These are phyloP conservation scores for Tachysurus vachellii DNA, from an alignment of 2,113 vertebrate genomes.

Conservation along the genomic window DNA sequence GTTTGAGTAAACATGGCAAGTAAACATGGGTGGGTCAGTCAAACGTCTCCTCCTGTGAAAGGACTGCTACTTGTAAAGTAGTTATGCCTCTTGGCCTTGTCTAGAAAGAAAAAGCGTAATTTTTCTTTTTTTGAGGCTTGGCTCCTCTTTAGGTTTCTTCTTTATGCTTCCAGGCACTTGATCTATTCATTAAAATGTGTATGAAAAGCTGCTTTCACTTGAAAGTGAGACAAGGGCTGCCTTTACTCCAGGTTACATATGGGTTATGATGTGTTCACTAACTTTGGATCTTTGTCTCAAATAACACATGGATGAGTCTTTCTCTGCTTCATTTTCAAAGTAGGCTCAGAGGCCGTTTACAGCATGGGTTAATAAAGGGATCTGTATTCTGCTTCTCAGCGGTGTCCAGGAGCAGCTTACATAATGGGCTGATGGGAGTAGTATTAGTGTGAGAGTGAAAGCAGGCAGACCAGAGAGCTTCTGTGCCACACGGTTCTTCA, in stretches of 20 bases:
- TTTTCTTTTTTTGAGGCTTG: not conserved
- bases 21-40: constrained; percentile 7
- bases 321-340: not conserved
- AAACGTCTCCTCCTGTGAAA: not conserved
- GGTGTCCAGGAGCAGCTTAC: constrained; percentile 27
- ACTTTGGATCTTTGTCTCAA: not conserved
- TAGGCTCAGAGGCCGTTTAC: not conserved
- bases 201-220: constrained; percentile 4
- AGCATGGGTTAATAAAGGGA: constrained; percentile 29
- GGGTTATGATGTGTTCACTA: not conserved
- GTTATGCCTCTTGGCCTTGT: not conserved
- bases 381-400: constrained; percentile 24
- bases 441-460: constrained; percentile 32
- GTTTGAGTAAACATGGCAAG: not conserved
- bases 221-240: not conserved
- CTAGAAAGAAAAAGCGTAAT: not conserved
- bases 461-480: constrained; percentile 16
- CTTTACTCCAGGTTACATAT: constrained; percentile 1
- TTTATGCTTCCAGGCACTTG: not conserved
- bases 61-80: not conserved
- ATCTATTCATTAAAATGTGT: not conserved
- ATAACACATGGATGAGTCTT: not conserved
- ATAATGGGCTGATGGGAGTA: constrained; percentile 31
- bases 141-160: not conserved
- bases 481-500: constrained; percentile 17